Percentiles rank a stretch among this genome's conserved stretches.
phyloP scores from a whole-genome alignment of 2,888 invertebrate species.

The Cataglyphis rosenhaueri region DNA sequence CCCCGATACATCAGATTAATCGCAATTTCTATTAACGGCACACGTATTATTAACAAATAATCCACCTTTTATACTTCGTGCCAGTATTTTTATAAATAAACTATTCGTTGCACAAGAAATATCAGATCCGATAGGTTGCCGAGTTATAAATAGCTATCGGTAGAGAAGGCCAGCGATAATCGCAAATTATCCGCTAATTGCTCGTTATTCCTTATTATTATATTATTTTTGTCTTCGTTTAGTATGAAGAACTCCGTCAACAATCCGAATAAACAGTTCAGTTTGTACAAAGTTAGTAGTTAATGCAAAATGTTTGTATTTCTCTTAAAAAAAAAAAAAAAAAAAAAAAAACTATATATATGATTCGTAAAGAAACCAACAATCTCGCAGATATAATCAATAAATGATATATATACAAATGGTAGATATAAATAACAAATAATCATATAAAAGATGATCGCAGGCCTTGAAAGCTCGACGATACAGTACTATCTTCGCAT shows the following conservation, averaged over 20 bases:
- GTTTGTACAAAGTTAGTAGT: background rate
- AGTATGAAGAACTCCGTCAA: conserved; percentile 8
- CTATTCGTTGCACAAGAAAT: background rate
- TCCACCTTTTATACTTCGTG: background rate
- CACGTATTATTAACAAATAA: conserved; percentile 5
- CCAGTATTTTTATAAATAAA: conserved; percentile 10
- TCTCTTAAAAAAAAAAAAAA: background rate
- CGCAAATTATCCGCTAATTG: background rate
- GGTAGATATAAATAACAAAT: background rate
- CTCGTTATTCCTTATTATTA: background rate
- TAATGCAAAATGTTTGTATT: background rate
- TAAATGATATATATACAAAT: background rate
- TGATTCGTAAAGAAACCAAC: background rate
- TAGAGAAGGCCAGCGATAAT: background rate
- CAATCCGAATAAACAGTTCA: conserved; percentile 8
- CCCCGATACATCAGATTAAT: background rate
- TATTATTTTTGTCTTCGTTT: background rate
- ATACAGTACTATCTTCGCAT: background rate
- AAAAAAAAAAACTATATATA: background rate
- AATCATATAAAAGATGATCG: conserved; percentile 1
- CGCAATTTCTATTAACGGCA: background rate
- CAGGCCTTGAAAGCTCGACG: background rate
- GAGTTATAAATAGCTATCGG: background rate
- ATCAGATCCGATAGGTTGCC: background rate
- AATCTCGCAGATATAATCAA: background rate